Conservation (phyloP, 2,797 vertebrate species). For the Dendrocincla tyrannina region DNA sequence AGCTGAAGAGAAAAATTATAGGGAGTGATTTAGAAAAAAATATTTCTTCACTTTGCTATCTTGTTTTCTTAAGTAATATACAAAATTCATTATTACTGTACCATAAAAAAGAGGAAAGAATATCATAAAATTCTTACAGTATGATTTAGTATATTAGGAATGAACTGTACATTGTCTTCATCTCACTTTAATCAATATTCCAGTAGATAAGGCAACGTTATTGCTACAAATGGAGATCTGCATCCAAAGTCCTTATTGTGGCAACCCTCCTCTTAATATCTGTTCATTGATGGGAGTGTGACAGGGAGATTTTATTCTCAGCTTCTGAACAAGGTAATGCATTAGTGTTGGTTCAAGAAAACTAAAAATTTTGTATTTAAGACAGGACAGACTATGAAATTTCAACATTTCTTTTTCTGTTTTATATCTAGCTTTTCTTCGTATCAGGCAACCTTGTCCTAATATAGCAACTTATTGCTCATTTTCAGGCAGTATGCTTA, state of each 20-base stretch:
- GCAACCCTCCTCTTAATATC: neutral
- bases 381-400: neutral
- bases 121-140: neutral
- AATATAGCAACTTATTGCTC: neutral
- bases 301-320: neutral
- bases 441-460: neutral
- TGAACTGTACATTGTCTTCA: neutral
- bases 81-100: slow-evolving; percentile 60
- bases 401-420: neutral
- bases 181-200: neutral
- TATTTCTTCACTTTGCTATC: neutral
- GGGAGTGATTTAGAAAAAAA: slow-evolving; percentile 8
- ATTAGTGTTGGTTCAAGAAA: neutral
- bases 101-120: neutral
- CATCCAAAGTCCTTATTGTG: neutral
- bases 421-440: neutral
- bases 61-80: slow-evolving; percentile 3
- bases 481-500: neutral
- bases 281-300: neutral
- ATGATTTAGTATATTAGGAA: neutral
- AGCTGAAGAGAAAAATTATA: slow-evolving; percentile 33
- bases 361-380: neutral
- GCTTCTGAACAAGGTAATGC: neutral
- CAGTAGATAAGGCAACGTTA: neutral
- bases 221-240: neutral